Evolutionary conservation across 2,797 vertebrate species (phyloP).

Genomic region (Podarcis siculus): DNA sequence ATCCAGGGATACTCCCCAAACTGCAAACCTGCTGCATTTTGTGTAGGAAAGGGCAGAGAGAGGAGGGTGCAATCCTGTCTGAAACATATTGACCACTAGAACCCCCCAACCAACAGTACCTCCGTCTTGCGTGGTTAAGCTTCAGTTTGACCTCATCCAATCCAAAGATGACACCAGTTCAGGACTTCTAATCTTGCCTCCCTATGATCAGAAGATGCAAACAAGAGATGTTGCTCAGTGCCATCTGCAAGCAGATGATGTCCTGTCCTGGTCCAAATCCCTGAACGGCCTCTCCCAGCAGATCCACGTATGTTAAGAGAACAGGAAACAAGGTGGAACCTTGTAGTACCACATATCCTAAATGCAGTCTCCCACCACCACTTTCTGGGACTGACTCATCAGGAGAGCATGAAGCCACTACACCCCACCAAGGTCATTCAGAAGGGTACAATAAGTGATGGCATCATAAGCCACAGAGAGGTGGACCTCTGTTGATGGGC

Average conservation of each 20-base stretch:
- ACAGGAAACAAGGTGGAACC: neutral
- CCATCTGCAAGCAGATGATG: neutral
- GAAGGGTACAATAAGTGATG: neutral
- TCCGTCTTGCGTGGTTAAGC: neutral
- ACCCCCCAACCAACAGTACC: too few relatives aligned
- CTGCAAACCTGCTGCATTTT: neutral
- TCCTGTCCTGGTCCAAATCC: neutral
- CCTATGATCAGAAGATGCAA: neutral
- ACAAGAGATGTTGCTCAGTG: neutral
- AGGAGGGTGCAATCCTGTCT: too few relatives aligned
- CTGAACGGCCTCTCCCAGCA: neutral
- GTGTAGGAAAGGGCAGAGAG: neutral
- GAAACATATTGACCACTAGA: neutral
- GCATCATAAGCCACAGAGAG: neutral
- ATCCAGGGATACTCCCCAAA: neutral
- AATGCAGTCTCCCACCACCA: neutral
- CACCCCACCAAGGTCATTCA: neutral
- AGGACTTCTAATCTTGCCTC: neutral
- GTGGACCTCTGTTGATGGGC: neutral
- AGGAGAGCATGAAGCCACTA: neutral
- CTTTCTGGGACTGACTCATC: neutral
- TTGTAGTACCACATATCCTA: neutral
- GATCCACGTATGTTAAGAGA: neutral
- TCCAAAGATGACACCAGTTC: neutral
- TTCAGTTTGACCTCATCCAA: too few relatives aligned